phyloP scores from a whole-genome alignment of 2,888 invertebrate species.

The Aplocera efformata region DNA sequence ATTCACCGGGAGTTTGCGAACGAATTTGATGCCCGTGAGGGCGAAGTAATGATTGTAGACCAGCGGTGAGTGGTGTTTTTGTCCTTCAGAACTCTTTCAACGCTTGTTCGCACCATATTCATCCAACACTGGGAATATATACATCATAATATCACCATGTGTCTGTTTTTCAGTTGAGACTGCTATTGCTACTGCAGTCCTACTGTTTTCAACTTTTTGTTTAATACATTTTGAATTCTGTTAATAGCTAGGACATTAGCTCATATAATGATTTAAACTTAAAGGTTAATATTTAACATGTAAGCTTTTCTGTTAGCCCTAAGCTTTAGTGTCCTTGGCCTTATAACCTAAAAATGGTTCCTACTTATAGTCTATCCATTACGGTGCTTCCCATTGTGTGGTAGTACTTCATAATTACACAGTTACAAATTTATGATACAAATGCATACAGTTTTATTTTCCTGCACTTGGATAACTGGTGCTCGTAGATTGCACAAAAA shows the following conservation, averaged over 20 bases:
- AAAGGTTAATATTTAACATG: background rate
- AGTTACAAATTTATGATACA: too few species aligned
- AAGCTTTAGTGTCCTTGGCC: conserved; percentile 1
- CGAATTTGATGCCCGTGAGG: conserved; percentile 85
- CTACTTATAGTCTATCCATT: too few species aligned
- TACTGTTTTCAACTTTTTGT: conserved; percentile 10
- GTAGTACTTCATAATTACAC: too few species aligned
- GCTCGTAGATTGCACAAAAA: too few species aligned
- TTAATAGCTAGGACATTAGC: background rate
- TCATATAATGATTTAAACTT: background rate
- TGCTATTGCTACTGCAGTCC: conserved; percentile 15
- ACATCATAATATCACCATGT: conserved; percentile 19
- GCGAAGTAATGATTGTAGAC: conserved; percentile 86
- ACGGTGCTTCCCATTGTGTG: too few species aligned
- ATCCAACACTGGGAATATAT: background rate
- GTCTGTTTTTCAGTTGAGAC: conserved; percentile 10
- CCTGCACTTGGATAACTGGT: too few species aligned
- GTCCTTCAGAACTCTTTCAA: conserved; percentile 13
- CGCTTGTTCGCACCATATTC: conserved; percentile 2
- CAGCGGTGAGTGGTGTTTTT: conserved; percentile 72
- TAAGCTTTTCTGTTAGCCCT: too few species aligned
- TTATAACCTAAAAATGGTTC: conserved; percentile 8
- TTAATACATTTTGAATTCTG: background rate
- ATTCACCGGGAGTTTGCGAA: conserved; percentile 86
- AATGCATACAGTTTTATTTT: too few species aligned